These are phyloP conservation scores for Knipowitschia caucasica DNA, from an alignment of 2,797 vertebrate genomes.

Conservation along the genomic window DNA sequence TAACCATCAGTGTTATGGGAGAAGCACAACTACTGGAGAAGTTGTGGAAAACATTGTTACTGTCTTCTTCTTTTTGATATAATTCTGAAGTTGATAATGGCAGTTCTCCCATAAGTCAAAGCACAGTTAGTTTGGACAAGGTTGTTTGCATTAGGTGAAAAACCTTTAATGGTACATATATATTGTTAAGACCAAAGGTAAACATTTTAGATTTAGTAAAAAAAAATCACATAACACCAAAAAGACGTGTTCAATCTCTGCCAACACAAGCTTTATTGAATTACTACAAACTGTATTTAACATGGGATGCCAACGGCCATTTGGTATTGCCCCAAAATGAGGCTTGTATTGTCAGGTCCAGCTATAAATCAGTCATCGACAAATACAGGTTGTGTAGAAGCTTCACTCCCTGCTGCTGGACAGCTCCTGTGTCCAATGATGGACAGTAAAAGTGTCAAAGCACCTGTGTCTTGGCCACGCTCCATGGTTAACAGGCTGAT, in stretches of 20 bases:
- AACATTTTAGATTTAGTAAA: not conserved
- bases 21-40: slow-evolving; percentile 9
- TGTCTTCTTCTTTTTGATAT: too few relatives aligned
- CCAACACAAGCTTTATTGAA: not conserved
- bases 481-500: slow-evolving; percentile 71
- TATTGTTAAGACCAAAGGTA: not conserved
- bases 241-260: not conserved
- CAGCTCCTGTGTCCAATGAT: slow-evolving; percentile 52
- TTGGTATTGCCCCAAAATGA: not conserved
- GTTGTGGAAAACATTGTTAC: slow-evolving; percentile 4
- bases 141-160: not conserved
- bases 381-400: slow-evolving; percentile 4
- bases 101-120: not conserved
- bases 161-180: not conserved
- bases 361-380: not conserved
- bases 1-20: slow-evolving; percentile 38
- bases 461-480: slow-evolving; percentile 69
- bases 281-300: not conserved
- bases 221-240: not conserved
- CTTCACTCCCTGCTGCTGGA: slow-evolving; percentile 31
- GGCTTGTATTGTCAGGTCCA: not conserved
- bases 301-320: not conserved
- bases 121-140: not conserved
- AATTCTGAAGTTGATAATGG: not conserved
- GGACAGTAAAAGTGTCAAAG: slow-evolving; percentile 62